These are phyloP conservation scores for Dromaius novaehollandiae DNA, from an alignment of 2,113 vertebrate species.

Conservation along the genomic window DNA sequence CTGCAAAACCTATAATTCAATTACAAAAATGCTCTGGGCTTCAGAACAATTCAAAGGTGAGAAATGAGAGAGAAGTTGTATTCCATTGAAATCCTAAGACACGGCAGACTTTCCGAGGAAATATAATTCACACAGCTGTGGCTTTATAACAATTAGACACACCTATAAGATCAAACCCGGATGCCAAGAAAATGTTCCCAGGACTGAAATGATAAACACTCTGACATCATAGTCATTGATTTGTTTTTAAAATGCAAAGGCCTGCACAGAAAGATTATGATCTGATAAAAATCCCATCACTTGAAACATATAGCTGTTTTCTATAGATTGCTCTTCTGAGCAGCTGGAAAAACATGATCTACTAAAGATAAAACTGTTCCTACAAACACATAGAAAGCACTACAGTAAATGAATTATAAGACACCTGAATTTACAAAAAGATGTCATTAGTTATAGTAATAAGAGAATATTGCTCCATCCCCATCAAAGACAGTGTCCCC, in stretches of 20 bases:
- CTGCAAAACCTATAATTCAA: not conserved
- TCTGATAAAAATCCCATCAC: conserved; percentile 63
- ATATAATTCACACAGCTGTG: conserved; percentile 60
- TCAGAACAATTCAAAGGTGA: conserved; percentile 63
- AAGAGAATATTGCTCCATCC: conserved; percentile 3
- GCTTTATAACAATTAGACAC: conserved; percentile 71
- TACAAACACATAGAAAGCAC: not conserved
- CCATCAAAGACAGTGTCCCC: not conserved
- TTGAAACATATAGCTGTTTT: conserved; percentile 57
- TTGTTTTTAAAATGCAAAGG: conserved; percentile 68
- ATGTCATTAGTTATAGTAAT: conserved; percentile 4
- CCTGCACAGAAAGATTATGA: conserved; percentile 36
- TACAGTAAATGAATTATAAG: not conserved
- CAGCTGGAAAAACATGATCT: conserved; percentile 70
- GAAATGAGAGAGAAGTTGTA: conserved; percentile 40
- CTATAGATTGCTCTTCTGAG: conserved; percentile 3
- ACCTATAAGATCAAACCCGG: conserved; percentile 64
- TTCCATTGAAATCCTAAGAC: conserved; percentile 7
- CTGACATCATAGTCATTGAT: conserved; percentile 66
- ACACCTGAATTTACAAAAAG: conserved; percentile 29
- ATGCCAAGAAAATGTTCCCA: conserved; percentile 74
- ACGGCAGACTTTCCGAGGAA: conserved; percentile 9
- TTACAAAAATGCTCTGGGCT: conserved; percentile 45
- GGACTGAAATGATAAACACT: conserved; percentile 67
- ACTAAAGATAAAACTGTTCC: conserved; percentile 9